Evolutionary conservation across 2,113 vertebrate genomes (phyloP), one percentile per base, ranked within the genome.

Genomic region (Tyrannus savana): DNA sequence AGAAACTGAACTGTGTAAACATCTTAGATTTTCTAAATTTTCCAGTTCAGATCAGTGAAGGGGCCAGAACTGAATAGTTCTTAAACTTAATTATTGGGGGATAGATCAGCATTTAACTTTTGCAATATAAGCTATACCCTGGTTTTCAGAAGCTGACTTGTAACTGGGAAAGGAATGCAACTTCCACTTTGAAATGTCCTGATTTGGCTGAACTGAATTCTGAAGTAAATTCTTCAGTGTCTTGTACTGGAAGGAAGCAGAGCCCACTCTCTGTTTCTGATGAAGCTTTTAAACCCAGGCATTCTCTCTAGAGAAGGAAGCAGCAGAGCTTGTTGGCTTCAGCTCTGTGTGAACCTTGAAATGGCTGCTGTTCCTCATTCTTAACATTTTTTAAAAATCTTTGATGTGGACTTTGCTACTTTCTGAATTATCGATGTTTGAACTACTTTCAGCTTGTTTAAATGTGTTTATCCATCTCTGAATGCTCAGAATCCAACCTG

Each of bases 401-500:
- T 66, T 58, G 44, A 15, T 16, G 1, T 41, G 9, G 6, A 17
- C 14, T 35, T 80, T 56, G 12, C 31, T 73, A 1, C 21, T 31
- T 88, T 69, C 24, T 60, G 28, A 68, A n/a, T 19, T 73, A 17
- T 86, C 9, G 23, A 1, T 56, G 82, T 71, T 41, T 67, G 14
- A 19, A 16, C 24, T 89, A 4, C 7, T 77, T 74, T 52, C 30
- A 64, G 12, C 30, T 53, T 42, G 9, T 62, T 59, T 50, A 39
- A 80, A 12, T 33, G 8, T 37, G 15, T 67, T 84, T 62, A 10
- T 64, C 25, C 37, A n/a, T 76, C 31, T 95, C 68, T 97, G 89
- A 92, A 30, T 31, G 76, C 75, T 39, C 42, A 99, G 99, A 99
- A 99, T 96, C 99, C 99, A 3, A 99, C 99, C 3, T 99, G 99